Evolutionary conservation across 2,113 vertebrate species (phyloP), one percentile per base, ranked within the genome.

Genomic region (Mesembrinibis cayennensis): DNA sequence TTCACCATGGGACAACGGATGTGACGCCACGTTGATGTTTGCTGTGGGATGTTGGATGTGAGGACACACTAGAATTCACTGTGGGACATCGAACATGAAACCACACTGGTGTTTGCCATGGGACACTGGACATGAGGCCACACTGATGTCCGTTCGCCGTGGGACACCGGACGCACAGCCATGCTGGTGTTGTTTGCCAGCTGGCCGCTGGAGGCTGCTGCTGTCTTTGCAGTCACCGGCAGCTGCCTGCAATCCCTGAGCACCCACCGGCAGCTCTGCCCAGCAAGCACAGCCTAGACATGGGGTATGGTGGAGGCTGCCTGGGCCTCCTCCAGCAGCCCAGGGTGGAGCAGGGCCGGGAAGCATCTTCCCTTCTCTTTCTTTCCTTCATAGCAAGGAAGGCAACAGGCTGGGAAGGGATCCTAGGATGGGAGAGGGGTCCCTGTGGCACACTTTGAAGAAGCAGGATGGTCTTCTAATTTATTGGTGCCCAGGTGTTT

Each of bases 191-290:
- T 32, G 79, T 97, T 89, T 95, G 77, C 76, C 87, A 50, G 95
- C 45, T 34, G 87, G 80, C 95, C 97, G 45, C 96, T 96, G 96
- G 94, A 96, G 97, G 97, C 91, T 96, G 97, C 97, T 98, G 94
- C 97, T 95, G 97, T 11, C 97, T 69, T 94, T 92, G 92, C 29
- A 94, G 94, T 94, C 74, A 42, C 80, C 6, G 8, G 45, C 76
- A 44, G 90, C 80, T 6, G 86, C 88, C 59, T 9, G 58, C 29
- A 4, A 36, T 6, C 72, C 80, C 9, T 2, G 18, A 70, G 82
- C 66, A 19, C 32, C 76, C 83, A 5, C 45, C 3, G 2, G 42
- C 10, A 65, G 52, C 93, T 45, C 32, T 25, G 86, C 78, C 56
- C 20, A 1, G 26, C 56, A 7, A 58, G 67, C 36, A 7, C 1